Conservation (phyloP, 2,113 vertebrate species). For the Phocoena phocoena region DNA sequence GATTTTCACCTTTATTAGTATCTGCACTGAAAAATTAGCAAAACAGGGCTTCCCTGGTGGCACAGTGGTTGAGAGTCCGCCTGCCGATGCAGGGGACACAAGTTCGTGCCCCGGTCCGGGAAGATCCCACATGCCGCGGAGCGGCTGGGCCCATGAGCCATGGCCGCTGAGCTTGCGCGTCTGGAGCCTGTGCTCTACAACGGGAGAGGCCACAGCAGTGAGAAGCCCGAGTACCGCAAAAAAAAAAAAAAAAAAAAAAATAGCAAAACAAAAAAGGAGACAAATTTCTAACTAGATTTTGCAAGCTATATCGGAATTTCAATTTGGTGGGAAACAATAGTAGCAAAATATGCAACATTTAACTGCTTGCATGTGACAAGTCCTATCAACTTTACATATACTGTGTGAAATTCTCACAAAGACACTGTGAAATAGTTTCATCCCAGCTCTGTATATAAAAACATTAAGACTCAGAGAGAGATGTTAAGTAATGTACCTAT, state of each 20-base stretch:
- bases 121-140: too few species aligned
- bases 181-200: too few species aligned
- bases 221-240: too few species aligned
- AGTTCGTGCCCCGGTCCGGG: too few species aligned
- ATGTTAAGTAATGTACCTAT: background rate
- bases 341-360: background rate
- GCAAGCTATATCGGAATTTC: background rate
- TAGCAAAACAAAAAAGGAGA: background rate
- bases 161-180: too few species aligned
- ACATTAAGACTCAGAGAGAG: background rate
- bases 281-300: background rate
- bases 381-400: background rate
- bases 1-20: background rate
- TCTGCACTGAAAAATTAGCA: background rate
- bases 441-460: background rate
- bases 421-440: background rate
- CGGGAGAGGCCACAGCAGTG: too few species aligned
- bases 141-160: too few species aligned
- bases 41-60: background rate
- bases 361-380: background rate
- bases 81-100: too few species aligned
- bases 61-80: too few species aligned
- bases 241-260: background rate
- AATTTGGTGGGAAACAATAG: background rate
- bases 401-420: background rate